Evolutionary conservation across 1,140 invertebrate genomes (phyloP), one percentile per base, ranked within the genome.

Genomic region (Epicauta chinensis): DNA sequence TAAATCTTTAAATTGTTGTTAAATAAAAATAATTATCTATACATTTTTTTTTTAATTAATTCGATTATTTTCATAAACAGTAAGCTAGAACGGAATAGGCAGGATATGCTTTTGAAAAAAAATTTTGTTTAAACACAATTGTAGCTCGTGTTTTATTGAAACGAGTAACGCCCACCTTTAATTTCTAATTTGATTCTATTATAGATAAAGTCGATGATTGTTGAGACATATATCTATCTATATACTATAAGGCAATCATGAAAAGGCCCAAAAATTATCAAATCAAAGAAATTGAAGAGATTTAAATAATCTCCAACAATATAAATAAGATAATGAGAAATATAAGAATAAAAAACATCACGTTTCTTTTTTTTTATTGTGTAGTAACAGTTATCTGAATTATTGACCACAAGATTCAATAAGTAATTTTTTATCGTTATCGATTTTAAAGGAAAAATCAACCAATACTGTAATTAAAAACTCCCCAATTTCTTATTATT

Each of bases 391-490:
- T 46, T 31, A 46, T 10, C 12, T 40, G 15, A 40, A 16, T 40
- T 16, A 40, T 40, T 40, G 38, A 9, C 11, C 38, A 23, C 7
- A 23, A 15, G 17, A 40, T 46, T 46, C 43, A 46, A 46, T 46
- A 46, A 46, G 30, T 35, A 14, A 35, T 46, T 35, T 16, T 31
- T 46, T 40, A 40, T 40, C 17, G 38, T 40, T 46, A 46, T 46
- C 43, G 23, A 23, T 23, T 23, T 23, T 46, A 31, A 35, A 13
- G 31, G 14, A 46, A 13, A 14, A 31, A n/a, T 40, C 15, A 40
- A 40, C 38, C 38, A 40, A 40, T 40, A 40, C 38, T 46, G 32
- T 46, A 46, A 46, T 46, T 46, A 46, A 46, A 40, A 44, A 44
- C 31, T 12, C 12, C n/a, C 12, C 23, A 23, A 23, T 23, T 23